Conservation (phyloP, 1,140 invertebrate species). For the Cydia pomonella region DNA sequence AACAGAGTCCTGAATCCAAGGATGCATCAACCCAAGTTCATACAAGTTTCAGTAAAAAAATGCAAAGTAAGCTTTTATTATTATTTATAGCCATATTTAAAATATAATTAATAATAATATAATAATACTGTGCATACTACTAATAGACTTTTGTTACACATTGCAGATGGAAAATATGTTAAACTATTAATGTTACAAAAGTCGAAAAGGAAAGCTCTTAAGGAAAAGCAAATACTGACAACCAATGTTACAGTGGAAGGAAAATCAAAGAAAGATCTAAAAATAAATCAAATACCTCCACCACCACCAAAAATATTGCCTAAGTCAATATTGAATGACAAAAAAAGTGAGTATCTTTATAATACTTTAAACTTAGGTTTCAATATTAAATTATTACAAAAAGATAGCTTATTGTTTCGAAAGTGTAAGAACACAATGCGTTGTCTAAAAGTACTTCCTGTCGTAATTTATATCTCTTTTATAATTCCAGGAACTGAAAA, state of each 20-base stretch:
- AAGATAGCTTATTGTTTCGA: too few species aligned
- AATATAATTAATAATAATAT: too few species aligned
- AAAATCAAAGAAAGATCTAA: slow-evolving; percentile 40
- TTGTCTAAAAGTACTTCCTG: background rate
- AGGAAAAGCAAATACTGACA: slow-evolving; percentile 39
- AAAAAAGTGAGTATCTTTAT: slow-evolving; percentile 56
- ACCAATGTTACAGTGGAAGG: slow-evolving; percentile 41
- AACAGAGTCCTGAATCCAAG: slow-evolving; percentile 51
- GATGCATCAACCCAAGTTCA: slow-evolving; percentile 68
- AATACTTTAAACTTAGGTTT: background rate
- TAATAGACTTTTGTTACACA: slow-evolving; percentile 28
- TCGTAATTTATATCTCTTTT: slow-evolving; percentile 23
- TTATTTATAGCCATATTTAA: too few species aligned
- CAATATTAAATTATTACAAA: too few species aligned
- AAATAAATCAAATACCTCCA: slow-evolving; percentile 40
- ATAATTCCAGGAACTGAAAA: slow-evolving; percentile 64
- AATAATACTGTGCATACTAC: background rate
- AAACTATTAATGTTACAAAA: slow-evolving; percentile 64
- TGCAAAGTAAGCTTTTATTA: slow-evolving; percentile 54
- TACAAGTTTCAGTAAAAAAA: slow-evolving; percentile 53
- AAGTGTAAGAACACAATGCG: too few species aligned
- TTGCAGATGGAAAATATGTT: slow-evolving; percentile 60
- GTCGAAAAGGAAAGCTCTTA: slow-evolving; percentile 52
- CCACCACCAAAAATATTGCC: slow-evolving; percentile 62
- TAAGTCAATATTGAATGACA: slow-evolving; percentile 49